Evolutionary conservation across 2,888 invertebrate species (phyloP).

Genomic region (Stenolophus ochropezus): DNA sequence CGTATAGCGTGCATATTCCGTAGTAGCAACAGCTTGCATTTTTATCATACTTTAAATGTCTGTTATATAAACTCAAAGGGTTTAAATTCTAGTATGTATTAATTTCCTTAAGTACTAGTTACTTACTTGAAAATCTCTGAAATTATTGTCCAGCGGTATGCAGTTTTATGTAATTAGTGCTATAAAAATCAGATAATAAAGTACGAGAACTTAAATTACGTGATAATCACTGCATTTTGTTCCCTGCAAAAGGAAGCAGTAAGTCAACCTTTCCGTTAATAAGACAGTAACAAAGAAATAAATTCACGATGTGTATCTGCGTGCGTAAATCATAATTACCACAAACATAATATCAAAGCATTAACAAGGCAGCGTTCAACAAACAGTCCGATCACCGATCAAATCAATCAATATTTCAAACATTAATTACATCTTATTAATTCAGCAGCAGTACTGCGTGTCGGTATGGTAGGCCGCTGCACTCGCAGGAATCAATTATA

Average conservation of each 20-base stretch:
- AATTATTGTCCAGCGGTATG: too few species aligned
- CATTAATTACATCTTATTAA: conserved; percentile 47
- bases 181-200: not conserved
- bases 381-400: conserved; percentile 9
- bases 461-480: not conserved
- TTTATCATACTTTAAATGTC: too few species aligned
- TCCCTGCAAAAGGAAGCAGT: not conserved
- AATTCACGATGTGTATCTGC: conserved; percentile 21
- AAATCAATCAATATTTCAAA: conserved; percentile 52
- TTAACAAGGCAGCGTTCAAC: conserved; percentile 27
- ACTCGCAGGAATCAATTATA: conserved; percentile 53
- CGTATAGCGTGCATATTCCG: too few species aligned
- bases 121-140: too few species aligned
- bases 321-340: conserved; percentile 31
- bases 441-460: conserved; percentile 22
- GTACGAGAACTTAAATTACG: not conserved
- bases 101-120: too few species aligned
- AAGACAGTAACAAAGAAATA: conserved; percentile 21
- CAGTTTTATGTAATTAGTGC: not conserved
- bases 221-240: not conserved
- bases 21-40: too few species aligned
- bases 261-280: conserved; percentile 9
- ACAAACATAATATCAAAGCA: conserved; percentile 27
- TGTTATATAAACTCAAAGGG: too few species aligned
- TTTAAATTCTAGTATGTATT: too few species aligned